Evolutionary conservation across 2,888 invertebrate genomes (phyloP).

Genomic region (Amiota minor): DNA sequence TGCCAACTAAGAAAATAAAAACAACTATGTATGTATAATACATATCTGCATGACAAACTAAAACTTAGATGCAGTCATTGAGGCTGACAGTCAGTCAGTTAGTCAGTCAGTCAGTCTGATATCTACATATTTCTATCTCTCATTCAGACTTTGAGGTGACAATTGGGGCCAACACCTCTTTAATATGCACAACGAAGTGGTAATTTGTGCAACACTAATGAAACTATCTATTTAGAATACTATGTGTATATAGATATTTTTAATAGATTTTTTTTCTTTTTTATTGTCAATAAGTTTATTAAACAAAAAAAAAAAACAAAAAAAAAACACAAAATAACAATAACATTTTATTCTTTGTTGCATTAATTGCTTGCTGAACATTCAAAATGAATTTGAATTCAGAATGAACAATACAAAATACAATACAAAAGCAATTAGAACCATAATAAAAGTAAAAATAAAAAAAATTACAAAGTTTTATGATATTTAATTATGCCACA

Average conservation of each 20-base stretch:
- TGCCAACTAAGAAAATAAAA: conserved; percentile 5
- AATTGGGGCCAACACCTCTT: conserved; percentile 67
- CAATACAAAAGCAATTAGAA: too few species aligned
- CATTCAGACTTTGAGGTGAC: conserved; percentile 59
- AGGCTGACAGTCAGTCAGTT: not conserved
- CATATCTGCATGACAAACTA: conserved; percentile 16
- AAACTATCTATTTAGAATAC: conserved; percentile 13
- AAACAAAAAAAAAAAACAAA: not conserved
- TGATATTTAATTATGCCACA: too few species aligned
- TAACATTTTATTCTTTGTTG: conserved; percentile 23
- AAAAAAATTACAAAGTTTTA: too few species aligned
- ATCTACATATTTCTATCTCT: conserved; percentile 9
- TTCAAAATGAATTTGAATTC: too few species aligned
- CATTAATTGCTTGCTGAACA: conserved; percentile 19
- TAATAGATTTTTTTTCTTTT: not conserved
- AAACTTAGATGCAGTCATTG: not conserved
- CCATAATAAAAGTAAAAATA: too few species aligned
- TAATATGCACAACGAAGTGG: conserved; percentile 42
- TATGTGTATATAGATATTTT: not conserved
- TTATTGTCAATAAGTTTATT: not conserved
- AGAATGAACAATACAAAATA: too few species aligned
- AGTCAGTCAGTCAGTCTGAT: conserved; percentile 7
- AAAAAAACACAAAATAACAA: not conserved
- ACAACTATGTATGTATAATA: too few species aligned
- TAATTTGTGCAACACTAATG: conserved; percentile 58